phyloP scores from a whole-genome alignment of 1,140 invertebrate genomes.

The Mya arenaria region DNA sequence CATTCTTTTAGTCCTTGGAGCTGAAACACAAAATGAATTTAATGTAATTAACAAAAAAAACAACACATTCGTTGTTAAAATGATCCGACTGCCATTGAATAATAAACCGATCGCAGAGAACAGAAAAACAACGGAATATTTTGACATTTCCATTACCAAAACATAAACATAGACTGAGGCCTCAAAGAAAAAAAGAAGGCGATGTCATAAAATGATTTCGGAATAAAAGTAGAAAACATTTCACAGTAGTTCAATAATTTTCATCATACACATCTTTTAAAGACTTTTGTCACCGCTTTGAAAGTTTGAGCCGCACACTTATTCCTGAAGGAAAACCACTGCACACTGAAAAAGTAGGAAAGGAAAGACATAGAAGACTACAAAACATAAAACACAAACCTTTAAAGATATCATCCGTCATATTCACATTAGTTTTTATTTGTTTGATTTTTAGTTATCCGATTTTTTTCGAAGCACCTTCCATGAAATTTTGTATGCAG shows the following conservation, averaged over 20 bases:
- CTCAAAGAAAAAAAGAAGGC: neutral
- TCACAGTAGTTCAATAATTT: neutral
- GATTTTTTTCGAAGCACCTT: slow-evolving; percentile 20
- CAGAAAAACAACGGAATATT: neutral
- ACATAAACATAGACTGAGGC: neutral
- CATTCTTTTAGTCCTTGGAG: slow-evolving; percentile 58
- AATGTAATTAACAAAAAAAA: neutral
- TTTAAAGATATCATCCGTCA: slow-evolving; percentile 69
- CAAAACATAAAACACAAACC: slow-evolving; percentile 56
- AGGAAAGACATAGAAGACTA: neutral
- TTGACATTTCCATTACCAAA: neutral
- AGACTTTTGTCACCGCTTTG: slow-evolving; percentile 11
- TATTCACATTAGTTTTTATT: slow-evolving; percentile 41
- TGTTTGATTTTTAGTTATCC: neutral
- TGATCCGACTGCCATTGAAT: neutral
- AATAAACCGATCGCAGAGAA: neutral
- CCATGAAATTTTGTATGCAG: slow-evolving; percentile 41
- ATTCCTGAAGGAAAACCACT: slow-evolving; percentile 50
- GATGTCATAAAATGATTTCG: neutral
- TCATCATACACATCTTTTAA: neutral
- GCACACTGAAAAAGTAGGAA: slow-evolving; percentile 48
- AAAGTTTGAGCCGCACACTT: slow-evolving; percentile 2
- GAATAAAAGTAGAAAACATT: neutral
- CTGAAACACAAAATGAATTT: slow-evolving; percentile 50
- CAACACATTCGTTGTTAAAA: neutral